Conservation (phyloP, 2,113 vertebrate genomes). For the Protobothrops flavoviridis region DNA sequence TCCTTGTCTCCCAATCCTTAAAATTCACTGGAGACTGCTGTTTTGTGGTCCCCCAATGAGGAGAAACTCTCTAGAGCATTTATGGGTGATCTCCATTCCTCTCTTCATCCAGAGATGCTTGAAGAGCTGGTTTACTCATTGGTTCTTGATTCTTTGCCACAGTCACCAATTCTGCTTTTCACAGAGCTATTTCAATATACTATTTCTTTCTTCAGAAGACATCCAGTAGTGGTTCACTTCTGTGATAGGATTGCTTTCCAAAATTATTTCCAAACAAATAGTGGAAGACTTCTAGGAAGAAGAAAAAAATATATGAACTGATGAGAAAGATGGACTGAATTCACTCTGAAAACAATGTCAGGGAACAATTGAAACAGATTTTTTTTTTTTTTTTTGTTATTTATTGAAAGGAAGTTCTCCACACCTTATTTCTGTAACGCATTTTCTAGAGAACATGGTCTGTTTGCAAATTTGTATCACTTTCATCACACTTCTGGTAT, state of each 20-base stretch:
- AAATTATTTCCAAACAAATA: not conserved
- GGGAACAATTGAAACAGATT: not conserved
- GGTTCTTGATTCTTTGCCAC: not conserved
- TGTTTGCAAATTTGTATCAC: not conserved
- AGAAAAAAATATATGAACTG: not conserved
- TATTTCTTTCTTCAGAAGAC: not conserved
- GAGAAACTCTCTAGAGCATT: not conserved
- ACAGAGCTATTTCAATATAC: not conserved
- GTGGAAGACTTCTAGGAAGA: not conserved
- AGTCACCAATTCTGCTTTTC: not conserved
- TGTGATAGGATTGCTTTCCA: not conserved
- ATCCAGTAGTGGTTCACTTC: not conserved
- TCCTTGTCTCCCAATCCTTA: not conserved
- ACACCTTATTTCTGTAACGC: not conserved
- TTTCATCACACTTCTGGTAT: not conserved
- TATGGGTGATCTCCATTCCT: not conserved
- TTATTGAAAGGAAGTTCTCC: not conserved
- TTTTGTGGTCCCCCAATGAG: not conserved
- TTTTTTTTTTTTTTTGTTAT: not conserved
- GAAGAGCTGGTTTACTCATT: not conserved
- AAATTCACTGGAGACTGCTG: not conserved
- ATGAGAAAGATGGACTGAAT: not conserved
- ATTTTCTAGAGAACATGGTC: not conserved
- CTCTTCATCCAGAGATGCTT: not conserved
- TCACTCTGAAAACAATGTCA: not conserved